A percentile compares a stretch with the other conserved stretches of the same genome.
Conservation (phyloP, 2,888 invertebrate species). For the Lymantria dispar region DNA sequence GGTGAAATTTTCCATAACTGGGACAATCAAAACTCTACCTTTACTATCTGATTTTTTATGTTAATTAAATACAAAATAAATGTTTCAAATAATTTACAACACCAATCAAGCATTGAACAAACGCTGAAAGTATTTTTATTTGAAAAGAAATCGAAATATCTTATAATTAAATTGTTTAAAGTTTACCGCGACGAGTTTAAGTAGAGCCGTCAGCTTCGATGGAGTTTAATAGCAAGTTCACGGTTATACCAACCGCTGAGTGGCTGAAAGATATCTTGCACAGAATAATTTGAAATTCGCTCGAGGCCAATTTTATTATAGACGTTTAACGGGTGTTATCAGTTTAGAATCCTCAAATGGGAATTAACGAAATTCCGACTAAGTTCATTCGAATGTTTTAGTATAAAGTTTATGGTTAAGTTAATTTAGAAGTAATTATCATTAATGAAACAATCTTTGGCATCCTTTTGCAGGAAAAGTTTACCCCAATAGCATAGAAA, state of each 20-base stretch:
- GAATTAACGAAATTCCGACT: conserved; percentile 24
- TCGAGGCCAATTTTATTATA: conserved; percentile 33
- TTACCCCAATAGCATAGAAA: too few relatives aligned
- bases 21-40: too few relatives aligned
- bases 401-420: background rate
- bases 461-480: background rate
- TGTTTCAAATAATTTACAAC: too few relatives aligned
- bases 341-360: conserved; percentile 27
- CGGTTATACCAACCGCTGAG: conserved; percentile 16
- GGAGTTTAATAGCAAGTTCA: conserved; percentile 17
- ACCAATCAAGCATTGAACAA: too few relatives aligned
- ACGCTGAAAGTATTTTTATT: too few relatives aligned
- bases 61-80: too few relatives aligned
- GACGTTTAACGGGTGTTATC: conserved; percentile 30
- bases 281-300: conserved; percentile 36
- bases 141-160: background rate
- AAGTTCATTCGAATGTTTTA: conserved; percentile 4
- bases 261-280: conserved; percentile 23
- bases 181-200: conserved; percentile 12
- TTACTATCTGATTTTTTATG: too few relatives aligned
- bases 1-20: too few relatives aligned
- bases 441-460: background rate
- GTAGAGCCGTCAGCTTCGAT: conserved; percentile 16
- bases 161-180: background rate
- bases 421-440: background rate